These are phyloP conservation scores for Tenodera sinensis DNA, from an alignment of 2,888 invertebrate genomes.

Conservation along the genomic window DNA sequence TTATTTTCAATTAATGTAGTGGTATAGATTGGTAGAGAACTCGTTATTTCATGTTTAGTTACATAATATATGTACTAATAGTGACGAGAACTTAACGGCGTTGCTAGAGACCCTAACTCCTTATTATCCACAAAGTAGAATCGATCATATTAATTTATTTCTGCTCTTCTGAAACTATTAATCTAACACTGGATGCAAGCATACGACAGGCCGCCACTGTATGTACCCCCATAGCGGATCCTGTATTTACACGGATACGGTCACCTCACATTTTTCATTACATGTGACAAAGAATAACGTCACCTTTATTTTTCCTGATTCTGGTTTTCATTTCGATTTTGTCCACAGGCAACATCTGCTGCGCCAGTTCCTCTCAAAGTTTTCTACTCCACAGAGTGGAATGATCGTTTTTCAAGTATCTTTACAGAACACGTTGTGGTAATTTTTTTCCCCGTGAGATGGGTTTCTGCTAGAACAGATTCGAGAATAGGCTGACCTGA, in stretches of 20 bases:
- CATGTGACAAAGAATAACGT: neutral
- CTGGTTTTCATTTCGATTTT: neutral
- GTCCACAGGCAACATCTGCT: neutral
- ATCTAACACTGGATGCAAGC: too few relatives aligned
- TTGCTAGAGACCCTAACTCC: too few relatives aligned
- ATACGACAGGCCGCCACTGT: too few relatives aligned
- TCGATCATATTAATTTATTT: too few relatives aligned
- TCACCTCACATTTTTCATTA: neutral
- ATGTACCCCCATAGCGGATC: neutral
- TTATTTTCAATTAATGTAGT: too few relatives aligned
- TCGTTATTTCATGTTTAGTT: too few relatives aligned
- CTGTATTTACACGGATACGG: neutral
- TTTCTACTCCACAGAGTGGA: neutral
- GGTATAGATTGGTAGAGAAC: too few relatives aligned
- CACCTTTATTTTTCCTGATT: neutral
- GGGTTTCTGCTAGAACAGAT: neutral
- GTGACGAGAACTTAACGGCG: too few relatives aligned
- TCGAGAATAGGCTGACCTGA: too few relatives aligned
- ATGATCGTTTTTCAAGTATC: neutral
- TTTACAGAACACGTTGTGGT: neutral
- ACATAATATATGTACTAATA: too few relatives aligned
- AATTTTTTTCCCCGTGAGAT: neutral
- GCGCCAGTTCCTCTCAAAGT: neutral
- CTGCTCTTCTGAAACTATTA: too few relatives aligned
- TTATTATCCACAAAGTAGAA: too few relatives aligned